Evolutionary conservation across 2,888 invertebrate genomes (phyloP).

Genomic region (Limnephilus auricula): DNA sequence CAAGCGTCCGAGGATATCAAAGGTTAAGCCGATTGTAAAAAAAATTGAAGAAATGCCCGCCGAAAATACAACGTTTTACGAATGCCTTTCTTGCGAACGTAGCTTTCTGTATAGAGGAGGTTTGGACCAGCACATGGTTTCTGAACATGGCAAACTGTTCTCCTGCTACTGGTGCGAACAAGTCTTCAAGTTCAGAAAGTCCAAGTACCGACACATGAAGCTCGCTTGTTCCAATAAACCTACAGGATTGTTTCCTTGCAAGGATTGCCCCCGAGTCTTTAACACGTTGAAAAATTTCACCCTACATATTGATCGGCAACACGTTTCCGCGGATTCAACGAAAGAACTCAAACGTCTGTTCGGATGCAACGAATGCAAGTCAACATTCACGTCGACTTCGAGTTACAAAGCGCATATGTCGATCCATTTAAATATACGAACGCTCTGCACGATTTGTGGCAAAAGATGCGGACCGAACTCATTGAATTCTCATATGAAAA

Average conservation of each 20-base stretch:
- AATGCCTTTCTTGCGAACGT: neutral
- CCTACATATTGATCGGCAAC: neutral
- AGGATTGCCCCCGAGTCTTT: neutral
- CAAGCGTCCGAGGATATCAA: neutral
- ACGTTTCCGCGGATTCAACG: neutral
- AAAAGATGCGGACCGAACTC: slow-evolving; percentile 70
- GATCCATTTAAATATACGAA: neutral
- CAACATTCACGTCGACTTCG: neutral
- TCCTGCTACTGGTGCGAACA: neutral
- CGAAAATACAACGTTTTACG: neutral
- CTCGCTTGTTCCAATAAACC: neutral
- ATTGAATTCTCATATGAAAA: slow-evolving; percentile 70
- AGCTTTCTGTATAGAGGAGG: neutral
- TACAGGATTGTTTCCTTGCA: neutral
- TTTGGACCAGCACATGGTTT: neutral
- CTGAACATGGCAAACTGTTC: neutral
- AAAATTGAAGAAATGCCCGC: neutral
- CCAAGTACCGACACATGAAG: neutral
- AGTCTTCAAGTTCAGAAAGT: neutral
- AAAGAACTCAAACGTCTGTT: neutral
- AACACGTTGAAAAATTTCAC: neutral
- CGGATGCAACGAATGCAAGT: neutral
- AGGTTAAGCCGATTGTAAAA: neutral
- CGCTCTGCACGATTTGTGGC: slow-evolving; percentile 67
- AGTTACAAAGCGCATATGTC: neutral